These are phyloP conservation scores for Macquaria ambigua DNA, from an alignment of 2,113 vertebrate species.

Conservation along the genomic window DNA sequence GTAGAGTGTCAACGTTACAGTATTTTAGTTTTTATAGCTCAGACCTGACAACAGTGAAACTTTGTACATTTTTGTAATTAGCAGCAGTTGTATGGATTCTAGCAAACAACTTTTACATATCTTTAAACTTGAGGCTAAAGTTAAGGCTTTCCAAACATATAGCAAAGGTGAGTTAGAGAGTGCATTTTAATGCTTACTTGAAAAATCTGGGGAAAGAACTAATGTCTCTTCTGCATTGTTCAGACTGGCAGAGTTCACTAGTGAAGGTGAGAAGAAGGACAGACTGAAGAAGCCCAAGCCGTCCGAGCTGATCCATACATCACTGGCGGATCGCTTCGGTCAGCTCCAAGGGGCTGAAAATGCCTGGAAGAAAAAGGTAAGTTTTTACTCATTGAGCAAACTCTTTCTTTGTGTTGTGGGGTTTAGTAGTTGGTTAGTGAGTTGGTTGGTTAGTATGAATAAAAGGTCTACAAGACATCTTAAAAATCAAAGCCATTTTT, in stretches of 20 bases:
- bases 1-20: background rate
- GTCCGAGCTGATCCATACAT: constrained; percentile 61
- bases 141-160: background rate
- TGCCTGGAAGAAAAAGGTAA: constrained; percentile 86
- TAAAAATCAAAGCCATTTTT: background rate
- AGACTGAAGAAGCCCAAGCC: constrained; percentile 69
- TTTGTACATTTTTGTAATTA: background rate
- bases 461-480: background rate
- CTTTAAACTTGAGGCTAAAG: background rate
- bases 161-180: too few relatives aligned
- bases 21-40: background rate
- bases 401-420: background rate
- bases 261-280: constrained; percentile 65
- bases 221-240: constrained; percentile 16
- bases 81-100: too few relatives aligned
- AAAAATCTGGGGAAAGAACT: background rate
- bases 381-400: background rate
- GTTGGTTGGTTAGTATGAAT: background rate
- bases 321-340: constrained; percentile 82
- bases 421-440: background rate
- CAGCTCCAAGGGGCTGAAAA: constrained; percentile 84
- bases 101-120: background rate
- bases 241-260: constrained; percentile 75
- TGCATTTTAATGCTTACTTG: background rate
- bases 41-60: background rate